Conservation (phyloP, 30 jellyfish, hydroid and myxozoan species). For the Morbakka virulenta region DNA sequence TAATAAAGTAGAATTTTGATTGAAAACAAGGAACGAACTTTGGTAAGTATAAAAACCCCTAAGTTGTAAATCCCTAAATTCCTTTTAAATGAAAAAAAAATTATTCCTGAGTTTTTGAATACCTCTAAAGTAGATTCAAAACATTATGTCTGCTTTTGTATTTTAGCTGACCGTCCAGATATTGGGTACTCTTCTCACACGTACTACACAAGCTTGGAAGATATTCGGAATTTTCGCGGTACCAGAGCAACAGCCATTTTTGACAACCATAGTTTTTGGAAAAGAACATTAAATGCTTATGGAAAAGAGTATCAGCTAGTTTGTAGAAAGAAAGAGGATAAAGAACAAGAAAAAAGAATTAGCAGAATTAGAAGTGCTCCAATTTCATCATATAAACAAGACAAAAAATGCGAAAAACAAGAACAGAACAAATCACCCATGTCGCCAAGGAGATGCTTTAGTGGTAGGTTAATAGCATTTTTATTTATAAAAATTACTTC, state of each 20-base stretch:
- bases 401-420: background rate
- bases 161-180: too few species aligned
- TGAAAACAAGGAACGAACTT: too few species aligned
- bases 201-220: slow-evolving; percentile 24
- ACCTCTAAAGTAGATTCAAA: too few species aligned
- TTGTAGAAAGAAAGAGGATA: background rate
- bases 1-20: too few species aligned
- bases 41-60: too few species aligned
- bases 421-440: background rate
- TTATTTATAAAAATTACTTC: too few species aligned
- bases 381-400: background rate
- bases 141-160: too few species aligned
- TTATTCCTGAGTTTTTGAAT: too few species aligned
- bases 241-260: slow-evolving; percentile 36
- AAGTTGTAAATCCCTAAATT: too few species aligned
- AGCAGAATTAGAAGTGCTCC: slow-evolving; percentile 58
- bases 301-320: slow-evolving; percentile 11
- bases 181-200: too few species aligned
- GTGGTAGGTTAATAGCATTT: slow-evolving; percentile 10
- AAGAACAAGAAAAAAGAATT: slow-evolving; percentile 10
- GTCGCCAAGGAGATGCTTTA: slow-evolving; percentile 36
- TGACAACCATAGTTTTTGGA: slow-evolving; percentile 45
- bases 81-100: too few species aligned
- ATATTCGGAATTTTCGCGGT: slow-evolving; percentile 37
- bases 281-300: slow-evolving; percentile 43